phyloP scores from a whole-genome alignment of 1,140 invertebrate genomes.

The Zaprionus kolodkinae region DNA sequence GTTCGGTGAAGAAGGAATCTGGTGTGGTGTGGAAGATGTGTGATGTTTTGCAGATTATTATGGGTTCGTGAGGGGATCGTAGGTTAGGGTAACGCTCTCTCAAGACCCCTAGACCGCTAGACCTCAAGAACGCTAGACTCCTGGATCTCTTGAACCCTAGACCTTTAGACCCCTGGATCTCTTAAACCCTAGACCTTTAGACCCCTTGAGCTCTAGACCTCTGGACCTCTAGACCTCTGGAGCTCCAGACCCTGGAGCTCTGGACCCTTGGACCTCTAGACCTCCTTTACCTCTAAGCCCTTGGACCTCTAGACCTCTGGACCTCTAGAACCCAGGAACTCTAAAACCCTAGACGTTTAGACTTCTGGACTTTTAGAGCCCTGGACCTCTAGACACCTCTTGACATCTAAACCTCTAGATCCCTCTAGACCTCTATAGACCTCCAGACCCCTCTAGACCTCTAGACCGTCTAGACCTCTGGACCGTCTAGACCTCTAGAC shows the following conservation, averaged over 20 bases:
- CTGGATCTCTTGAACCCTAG: background rate
- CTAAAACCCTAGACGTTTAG: too few species aligned
- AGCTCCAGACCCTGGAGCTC: too few species aligned
- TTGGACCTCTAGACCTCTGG: too few species aligned
- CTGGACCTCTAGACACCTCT: background rate
- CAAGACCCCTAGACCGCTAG: background rate
- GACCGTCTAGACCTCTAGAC: background rate
- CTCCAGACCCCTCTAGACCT: background rate
- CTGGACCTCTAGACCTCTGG: too few species aligned
- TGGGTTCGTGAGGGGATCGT: background rate
- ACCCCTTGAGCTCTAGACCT: too few species aligned
- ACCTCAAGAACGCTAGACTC: background rate
- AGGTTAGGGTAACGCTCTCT: too few species aligned
- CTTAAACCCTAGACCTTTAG: too few species aligned
- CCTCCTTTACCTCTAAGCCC: too few species aligned
- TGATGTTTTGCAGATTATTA: background rate
- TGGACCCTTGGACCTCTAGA: too few species aligned
- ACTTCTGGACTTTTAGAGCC: too few species aligned
- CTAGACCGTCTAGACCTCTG: background rate
- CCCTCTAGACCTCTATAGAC: background rate
- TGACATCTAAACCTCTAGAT: background rate
- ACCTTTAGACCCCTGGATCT: background rate
- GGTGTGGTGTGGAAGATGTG: background rate
- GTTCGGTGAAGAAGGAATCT: conserved; percentile 94
- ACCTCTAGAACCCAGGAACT: background rate